These are phyloP conservation scores for Climacteris rufus DNA, from an alignment of 2,113 vertebrate genomes.

Conservation along the genomic window DNA sequence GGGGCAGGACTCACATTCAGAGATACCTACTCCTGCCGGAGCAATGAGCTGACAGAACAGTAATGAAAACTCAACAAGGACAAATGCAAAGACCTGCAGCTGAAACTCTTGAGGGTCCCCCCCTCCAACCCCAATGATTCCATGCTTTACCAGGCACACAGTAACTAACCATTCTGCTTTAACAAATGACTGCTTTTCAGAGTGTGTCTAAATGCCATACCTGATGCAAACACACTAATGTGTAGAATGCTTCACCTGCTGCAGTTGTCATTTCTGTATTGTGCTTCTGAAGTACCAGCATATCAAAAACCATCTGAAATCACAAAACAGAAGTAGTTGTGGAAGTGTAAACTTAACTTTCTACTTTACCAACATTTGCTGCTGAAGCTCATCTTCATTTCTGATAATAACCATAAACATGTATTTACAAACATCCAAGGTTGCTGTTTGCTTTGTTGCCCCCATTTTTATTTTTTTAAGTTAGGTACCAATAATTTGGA, in stretches of 20 bases:
- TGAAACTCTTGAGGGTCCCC: background rate
- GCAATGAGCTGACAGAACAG: background rate
- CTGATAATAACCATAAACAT: background rate
- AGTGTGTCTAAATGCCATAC: constrained; percentile 54
- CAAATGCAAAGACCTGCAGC: background rate
- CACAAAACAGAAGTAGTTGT: background rate
- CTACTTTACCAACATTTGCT: background rate
- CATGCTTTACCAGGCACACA: background rate
- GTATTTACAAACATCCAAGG: background rate
- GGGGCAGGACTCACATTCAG: background rate
- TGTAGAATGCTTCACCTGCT: constrained; percentile 97
- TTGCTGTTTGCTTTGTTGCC: background rate
- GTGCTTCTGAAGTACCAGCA: constrained; percentile 98
- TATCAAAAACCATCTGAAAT: constrained; percentile 96
- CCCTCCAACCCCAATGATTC: background rate
- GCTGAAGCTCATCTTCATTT: background rate
- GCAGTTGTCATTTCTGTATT: constrained; percentile 97
- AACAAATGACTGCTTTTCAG: background rate
- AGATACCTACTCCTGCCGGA: background rate
- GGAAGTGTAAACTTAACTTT: background rate
- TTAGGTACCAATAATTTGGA: background rate
- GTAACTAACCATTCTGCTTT: background rate
- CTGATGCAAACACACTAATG: constrained; percentile 94
- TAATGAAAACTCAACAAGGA: background rate
- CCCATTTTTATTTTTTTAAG: background rate